Base-by-base conservation (phyloP, 1,140 invertebrate genomes). In the Leptinotarsa lineolata region DNA sequence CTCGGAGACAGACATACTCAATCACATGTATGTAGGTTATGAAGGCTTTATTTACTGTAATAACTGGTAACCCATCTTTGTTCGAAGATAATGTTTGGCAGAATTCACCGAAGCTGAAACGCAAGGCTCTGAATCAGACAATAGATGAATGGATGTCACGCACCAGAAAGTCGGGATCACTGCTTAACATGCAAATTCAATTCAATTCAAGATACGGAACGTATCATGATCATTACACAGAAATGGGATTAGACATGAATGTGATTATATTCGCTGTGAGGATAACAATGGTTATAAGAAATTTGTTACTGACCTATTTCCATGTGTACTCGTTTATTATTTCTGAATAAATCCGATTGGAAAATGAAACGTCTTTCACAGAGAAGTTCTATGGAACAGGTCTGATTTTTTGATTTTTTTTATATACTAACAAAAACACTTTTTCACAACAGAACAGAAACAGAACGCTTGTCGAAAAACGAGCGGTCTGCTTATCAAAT, bases 21-120 rank as follows among this genome's bases (percentile, higher is more conserved):
- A 24, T 63, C 61, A 63, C 61, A 22, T 63, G 21, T 30, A 63
- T 63, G 61, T 30, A 21, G 61, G 61, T 63, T 63, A 20, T 63
- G 24, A 15, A 20, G 15, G 13, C 61, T 63, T 30, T 20, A 63
- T 63, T 63, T 15, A 22, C 61, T 30, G 24, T 63, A 63, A 63
- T 63, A 22, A 63, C 21, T 63, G 11, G 18, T 63, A 30, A 0
- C 20, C 21, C 61, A 63, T 21, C 61, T 63, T 63, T 22, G 61
- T 20, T 20, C 11, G 61, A 30, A 21, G 15, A 63, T 63, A 63
- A 63, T 54, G 24, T n/a, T 20, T 18, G 1, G 20, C 61, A 54
- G 20, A 13, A 63, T 30, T 20, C 24, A 30, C 16, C 24, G 6
- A 20, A 30, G 61, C 24, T 21, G 61, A 22, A 63, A 20, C 20